Evolutionary conservation across 2,888 invertebrate species (phyloP).

Genomic region (Dicranocentrus wangi): DNA sequence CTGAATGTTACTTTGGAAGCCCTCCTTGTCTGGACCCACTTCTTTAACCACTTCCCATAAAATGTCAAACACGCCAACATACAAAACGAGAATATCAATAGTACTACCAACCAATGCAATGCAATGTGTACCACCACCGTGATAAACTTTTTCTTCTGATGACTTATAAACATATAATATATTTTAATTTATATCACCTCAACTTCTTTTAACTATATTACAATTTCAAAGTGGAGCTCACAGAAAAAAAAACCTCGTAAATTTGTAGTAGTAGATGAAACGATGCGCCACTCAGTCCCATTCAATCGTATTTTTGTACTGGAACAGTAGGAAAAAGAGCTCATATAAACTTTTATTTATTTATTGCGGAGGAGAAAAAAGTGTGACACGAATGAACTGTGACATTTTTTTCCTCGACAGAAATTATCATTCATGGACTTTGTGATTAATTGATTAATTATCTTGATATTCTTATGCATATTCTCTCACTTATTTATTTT

Average conservation of each 20-base stretch:
- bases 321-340: not conserved
- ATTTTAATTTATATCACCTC: too few relatives aligned
- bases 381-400: not conserved
- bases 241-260: too few relatives aligned
- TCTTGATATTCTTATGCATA: not conserved
- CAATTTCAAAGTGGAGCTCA: too few relatives aligned
- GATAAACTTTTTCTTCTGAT: too few relatives aligned
- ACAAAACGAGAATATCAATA: too few relatives aligned
- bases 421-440: conserved; percentile 39
- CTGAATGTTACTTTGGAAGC: conserved; percentile 49
- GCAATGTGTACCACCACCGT: too few relatives aligned
- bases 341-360: conserved; percentile 16
- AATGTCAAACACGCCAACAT: too few relatives aligned
- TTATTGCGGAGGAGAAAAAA: not conserved
- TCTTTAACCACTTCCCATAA: conserved; percentile 49
- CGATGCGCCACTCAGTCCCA: conserved; percentile 45
- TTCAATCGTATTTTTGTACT: conserved; percentile 30
- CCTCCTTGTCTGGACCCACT: conserved; percentile 44
- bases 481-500: not conserved
- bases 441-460: conserved; percentile 34
- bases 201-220: too few relatives aligned
- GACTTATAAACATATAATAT: not conserved
- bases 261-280: too few relatives aligned
- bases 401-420: conserved; percentile 2
- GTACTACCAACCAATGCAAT: too few relatives aligned